These are phyloP conservation scores for Acleris cristana DNA, from an alignment of 2,888 invertebrate genomes.

Conservation along the genomic window DNA sequence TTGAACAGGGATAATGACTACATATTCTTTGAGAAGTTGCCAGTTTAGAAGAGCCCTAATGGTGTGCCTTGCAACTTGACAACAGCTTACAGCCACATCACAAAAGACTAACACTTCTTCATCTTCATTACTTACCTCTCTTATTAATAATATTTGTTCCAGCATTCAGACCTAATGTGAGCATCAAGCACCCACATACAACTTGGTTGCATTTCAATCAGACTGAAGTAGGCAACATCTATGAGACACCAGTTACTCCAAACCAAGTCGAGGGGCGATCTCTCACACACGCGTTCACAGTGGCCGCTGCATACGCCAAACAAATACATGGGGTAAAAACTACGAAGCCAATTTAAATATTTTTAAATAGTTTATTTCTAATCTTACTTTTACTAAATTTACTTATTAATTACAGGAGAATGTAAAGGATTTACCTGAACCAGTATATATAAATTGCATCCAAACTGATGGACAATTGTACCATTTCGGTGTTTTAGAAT, in stretches of 20 bases:
- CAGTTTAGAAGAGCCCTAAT: no score
- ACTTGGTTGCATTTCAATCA: conserved; percentile 88
- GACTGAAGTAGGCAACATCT: conserved; percentile 86
- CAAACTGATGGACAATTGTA: conserved; percentile 91
- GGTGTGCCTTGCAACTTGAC: no score
- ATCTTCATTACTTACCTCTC: no score
- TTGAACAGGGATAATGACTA: no score
- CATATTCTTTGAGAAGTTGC: no score
- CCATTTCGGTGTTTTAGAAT: conserved; percentile 92
- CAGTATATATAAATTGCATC: conserved; percentile 92
- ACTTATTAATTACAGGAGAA: conserved; percentile 74
- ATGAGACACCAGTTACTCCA: conserved; percentile 86
- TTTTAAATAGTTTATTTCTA: conserved; percentile 38
- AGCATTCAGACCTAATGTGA: conserved; percentile 79
- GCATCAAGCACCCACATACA: conserved; percentile 88
- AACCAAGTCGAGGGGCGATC: conserved; percentile 88
- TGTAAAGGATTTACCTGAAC: conserved; percentile 87
- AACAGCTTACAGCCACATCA: no score
- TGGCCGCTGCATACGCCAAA: conserved; percentile 90
- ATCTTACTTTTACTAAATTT: conserved; percentile 35
- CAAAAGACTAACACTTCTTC: no score
- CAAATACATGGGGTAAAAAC: conserved; percentile 86
- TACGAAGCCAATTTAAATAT: conserved; percentile 35
- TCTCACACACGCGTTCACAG: conserved; percentile 89
- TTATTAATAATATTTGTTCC: conserved; percentile 41